Conservation (phyloP, 2,888 invertebrate genomes). For the Tortrix viridana region DNA sequence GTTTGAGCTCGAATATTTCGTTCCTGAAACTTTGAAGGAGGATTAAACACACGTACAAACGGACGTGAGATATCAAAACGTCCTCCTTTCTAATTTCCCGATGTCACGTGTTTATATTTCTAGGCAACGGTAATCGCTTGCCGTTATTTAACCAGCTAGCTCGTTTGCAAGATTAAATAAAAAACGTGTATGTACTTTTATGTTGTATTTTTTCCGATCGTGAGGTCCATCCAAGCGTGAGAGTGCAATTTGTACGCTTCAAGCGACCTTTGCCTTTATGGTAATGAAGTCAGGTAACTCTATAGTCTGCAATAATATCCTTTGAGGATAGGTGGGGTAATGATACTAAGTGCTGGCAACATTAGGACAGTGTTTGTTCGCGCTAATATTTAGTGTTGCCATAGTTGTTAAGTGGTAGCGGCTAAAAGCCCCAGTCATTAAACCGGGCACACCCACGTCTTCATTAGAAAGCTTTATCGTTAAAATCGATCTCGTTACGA, state of each 20-base stretch:
- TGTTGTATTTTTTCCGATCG: slow-evolving; percentile 31
- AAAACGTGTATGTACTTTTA: neutral
- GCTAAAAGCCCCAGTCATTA: slow-evolving; percentile 54
- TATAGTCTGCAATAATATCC: slow-evolving; percentile 8
- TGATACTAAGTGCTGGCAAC: slow-evolving; percentile 13
- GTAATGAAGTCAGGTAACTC: slow-evolving; percentile 46
- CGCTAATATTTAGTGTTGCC: slow-evolving; percentile 5
- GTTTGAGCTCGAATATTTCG: too few relatives aligned
- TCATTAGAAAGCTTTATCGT: slow-evolving; percentile 79
- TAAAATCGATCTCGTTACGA: slow-evolving; percentile 80
- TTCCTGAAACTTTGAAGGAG: too few relatives aligned
- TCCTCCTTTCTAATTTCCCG: too few relatives aligned
- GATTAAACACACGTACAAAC: too few relatives aligned
- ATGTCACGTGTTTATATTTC: too few relatives aligned
- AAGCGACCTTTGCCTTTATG: slow-evolving; percentile 67
- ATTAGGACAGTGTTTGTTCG: neutral
- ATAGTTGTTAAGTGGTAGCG: neutral
- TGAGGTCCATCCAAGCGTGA: slow-evolving; percentile 62
- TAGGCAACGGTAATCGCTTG: too few relatives aligned
- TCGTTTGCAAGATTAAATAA: too few relatives aligned
- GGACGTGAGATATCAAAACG: too few relatives aligned
- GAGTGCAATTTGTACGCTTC: slow-evolving; percentile 69
- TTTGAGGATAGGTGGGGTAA: slow-evolving; percentile 12
- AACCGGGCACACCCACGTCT: slow-evolving; percentile 75
- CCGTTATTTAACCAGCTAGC: too few relatives aligned